Conservation (phyloP, 2,888 invertebrate genomes). For the Oligia strigilis region DNA sequence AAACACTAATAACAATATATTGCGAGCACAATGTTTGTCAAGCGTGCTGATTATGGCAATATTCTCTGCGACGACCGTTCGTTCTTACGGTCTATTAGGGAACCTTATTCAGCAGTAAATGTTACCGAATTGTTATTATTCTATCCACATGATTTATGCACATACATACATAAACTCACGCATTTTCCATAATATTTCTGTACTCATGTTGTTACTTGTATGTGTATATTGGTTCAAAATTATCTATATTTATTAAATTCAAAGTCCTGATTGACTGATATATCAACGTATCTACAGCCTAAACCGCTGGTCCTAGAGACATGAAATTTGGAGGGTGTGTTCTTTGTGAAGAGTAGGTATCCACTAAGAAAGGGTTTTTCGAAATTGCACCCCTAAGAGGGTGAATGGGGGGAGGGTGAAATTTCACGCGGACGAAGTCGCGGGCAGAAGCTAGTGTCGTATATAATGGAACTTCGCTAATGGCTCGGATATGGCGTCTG, state of each 20-base stretch:
- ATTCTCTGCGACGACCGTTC: slow-evolving; percentile 15
- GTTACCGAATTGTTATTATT: slow-evolving; percentile 44
- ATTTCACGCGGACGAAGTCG: too few relatives aligned
- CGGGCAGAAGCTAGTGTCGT: background rate
- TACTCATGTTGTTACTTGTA: background rate
- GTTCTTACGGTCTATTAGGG: slow-evolving; percentile 27
- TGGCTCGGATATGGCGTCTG: slow-evolving; percentile 3
- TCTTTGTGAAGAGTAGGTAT: too few relatives aligned
- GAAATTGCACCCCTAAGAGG: too few relatives aligned
- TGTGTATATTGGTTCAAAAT: background rate
- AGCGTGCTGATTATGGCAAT: slow-evolving; percentile 33
- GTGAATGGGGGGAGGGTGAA: too few relatives aligned
- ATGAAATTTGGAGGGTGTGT: too few relatives aligned
- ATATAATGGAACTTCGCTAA: background rate
- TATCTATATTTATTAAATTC: background rate
- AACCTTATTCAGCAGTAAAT: slow-evolving; percentile 14
- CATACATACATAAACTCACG: background rate
- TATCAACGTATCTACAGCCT: too few relatives aligned
- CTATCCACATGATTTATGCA: background rate
- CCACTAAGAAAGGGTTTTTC: too few relatives aligned
- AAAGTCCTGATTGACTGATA: too few relatives aligned
- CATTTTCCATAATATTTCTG: slow-evolving; percentile 3
- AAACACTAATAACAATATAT: slow-evolving; percentile 52
- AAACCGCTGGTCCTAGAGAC: too few relatives aligned
- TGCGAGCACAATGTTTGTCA: slow-evolving; percentile 42